Evolutionary conservation across 2,888 invertebrate species (phyloP).

Genomic region (Sthenelais limicola): DNA sequence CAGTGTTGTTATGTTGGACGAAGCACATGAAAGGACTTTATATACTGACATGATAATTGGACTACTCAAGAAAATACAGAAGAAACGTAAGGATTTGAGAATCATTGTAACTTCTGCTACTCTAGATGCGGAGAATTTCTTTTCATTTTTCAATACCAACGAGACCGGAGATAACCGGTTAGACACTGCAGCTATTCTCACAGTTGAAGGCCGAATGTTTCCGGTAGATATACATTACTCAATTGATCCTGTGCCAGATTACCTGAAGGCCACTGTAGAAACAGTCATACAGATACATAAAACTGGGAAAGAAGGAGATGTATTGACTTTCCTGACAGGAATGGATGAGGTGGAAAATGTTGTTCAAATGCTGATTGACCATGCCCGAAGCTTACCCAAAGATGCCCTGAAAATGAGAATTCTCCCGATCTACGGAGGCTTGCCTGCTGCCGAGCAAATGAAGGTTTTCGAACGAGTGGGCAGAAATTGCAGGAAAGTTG

Average conservation of each 20-base stretch:
- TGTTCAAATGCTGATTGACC: slow-evolving; percentile 68
- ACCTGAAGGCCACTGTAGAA: slow-evolving; percentile 89
- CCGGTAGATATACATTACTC: slow-evolving; percentile 89
- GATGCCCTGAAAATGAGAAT: slow-evolving; percentile 76
- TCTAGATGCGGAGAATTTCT: slow-evolving; percentile 85
- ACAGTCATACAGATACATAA: slow-evolving; percentile 86
- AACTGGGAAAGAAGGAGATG: slow-evolving; percentile 82
- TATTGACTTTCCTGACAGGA: slow-evolving; percentile 83
- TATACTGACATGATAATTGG: slow-evolving; percentile 96
- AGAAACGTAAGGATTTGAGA: slow-evolving; percentile 86
- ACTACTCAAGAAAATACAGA: slow-evolving; percentile 87
- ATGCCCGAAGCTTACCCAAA: slow-evolving; percentile 62
- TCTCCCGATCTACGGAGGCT: slow-evolving; percentile 93
- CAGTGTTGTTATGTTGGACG: slow-evolving; percentile 88
- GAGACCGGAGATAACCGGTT: slow-evolving; percentile 60
- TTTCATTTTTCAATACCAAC: slow-evolving; percentile 76
- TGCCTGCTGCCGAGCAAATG: slow-evolving; percentile 88
- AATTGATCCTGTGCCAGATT: slow-evolving; percentile 87
- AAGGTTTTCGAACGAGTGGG: slow-evolving; percentile 83
- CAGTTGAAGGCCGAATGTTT: slow-evolving; percentile 89
- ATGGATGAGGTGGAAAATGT: slow-evolving; percentile 90
- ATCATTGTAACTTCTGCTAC: slow-evolving; percentile 96
- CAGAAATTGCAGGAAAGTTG: slow-evolving; percentile 85
- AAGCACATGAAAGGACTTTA: slow-evolving; percentile 94
- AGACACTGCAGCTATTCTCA: slow-evolving; percentile 85